Evolutionary conservation across 2,113 vertebrate species (phyloP).

Genomic region (Hyaena hyaena): DNA sequence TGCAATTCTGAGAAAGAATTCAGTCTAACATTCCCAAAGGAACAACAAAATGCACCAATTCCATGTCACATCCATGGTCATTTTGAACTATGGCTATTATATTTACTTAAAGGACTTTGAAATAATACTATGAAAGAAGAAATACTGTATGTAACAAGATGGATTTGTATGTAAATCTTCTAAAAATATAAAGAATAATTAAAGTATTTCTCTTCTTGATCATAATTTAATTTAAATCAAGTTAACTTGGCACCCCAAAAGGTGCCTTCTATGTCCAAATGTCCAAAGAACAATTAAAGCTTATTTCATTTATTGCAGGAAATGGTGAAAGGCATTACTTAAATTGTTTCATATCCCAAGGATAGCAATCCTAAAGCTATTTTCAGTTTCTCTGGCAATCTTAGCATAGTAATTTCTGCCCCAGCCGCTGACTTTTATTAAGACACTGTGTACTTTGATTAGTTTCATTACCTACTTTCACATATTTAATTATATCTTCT

Average conservation of each 20-base stretch:
- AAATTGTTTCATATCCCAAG: background rate
- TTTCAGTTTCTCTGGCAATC: background rate
- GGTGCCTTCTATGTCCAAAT: background rate
- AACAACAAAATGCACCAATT: background rate
- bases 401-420: background rate
- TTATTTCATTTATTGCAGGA: background rate
- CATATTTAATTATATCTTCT: conserved; percentile 40
- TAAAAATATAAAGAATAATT: conserved; percentile 5
- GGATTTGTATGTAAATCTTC: background rate
- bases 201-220: background rate
- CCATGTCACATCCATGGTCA: background rate
- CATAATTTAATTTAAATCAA: conserved; percentile 32
- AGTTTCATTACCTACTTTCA: conserved; percentile 40
- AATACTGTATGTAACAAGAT: background rate
- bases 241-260: background rate
- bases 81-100: background rate
- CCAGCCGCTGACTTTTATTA: conserved; percentile 55
- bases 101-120: background rate
- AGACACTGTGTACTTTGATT: background rate
- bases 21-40: background rate
- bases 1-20: conserved; percentile 60
- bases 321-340: background rate
- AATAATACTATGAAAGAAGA: background rate
- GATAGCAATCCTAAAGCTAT: background rate
- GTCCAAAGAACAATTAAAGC: background rate